phyloP scores from a whole-genome alignment of 2,888 invertebrate species.

The Tenthredo amoena region DNA sequence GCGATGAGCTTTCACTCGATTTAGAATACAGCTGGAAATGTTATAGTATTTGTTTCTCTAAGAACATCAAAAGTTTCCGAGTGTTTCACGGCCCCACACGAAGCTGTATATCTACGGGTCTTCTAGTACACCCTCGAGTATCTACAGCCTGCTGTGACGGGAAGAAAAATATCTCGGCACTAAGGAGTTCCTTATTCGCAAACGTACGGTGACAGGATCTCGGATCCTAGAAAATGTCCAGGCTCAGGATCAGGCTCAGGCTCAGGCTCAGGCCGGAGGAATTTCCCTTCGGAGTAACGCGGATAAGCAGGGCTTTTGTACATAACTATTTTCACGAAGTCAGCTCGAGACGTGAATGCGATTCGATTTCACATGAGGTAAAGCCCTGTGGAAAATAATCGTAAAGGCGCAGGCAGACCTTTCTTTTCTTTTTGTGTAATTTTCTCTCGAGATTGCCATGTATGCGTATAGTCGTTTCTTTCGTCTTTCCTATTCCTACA shows the following conservation, averaged over 20 bases:
- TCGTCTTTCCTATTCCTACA: background rate
- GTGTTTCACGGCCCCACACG: background rate
- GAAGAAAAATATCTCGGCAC: slow-evolving; percentile 18
- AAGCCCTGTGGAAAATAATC: slow-evolving; percentile 1
- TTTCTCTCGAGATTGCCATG: background rate
- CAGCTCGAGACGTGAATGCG: slow-evolving; percentile 34
- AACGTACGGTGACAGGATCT: slow-evolving; percentile 39
- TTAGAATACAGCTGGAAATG: background rate
- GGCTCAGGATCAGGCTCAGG: slow-evolving; percentile 27
- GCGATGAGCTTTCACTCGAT: background rate
- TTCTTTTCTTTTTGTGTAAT: slow-evolving; percentile 1
- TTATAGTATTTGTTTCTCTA: background rate
- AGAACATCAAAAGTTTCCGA: slow-evolving; percentile 30
- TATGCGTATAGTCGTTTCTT: background rate
- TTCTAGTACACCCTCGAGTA: slow-evolving; percentile 45
- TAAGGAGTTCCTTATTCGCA: slow-evolving; percentile 31
- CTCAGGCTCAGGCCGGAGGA: slow-evolving; percentile 42
- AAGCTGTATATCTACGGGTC: slow-evolving; percentile 24
- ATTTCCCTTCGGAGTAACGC: slow-evolving; percentile 51
- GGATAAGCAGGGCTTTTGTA: slow-evolving; percentile 49
- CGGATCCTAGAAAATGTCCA: slow-evolving; percentile 44
- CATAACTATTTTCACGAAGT: slow-evolving; percentile 39
- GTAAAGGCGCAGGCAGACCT: background rate
- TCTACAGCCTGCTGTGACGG: slow-evolving; percentile 30
- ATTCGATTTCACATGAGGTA: slow-evolving; percentile 37